These are phyloP conservation scores for silkworm (Bombyx mori) DNA, from an alignment of 1,140 invertebrate genomes.

Conservation along the genomic window ASM3026992v2 NC_085110.1:11133001-11133500, in stretches of 20 bases:
- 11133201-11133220: slow-evolving; percentile 57
- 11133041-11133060: slow-evolving; percentile 15
- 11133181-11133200: slow-evolving; percentile 65
- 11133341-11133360: slow-evolving; percentile 20
- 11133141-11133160: slow-evolving; percentile 41
- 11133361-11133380: no score
- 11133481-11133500: no score
- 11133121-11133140: slow-evolving; percentile 30
- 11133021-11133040: slow-evolving; percentile 19
- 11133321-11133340: slow-evolving; percentile 32
- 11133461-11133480: no score
- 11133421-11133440: no score
- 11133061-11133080: slow-evolving; percentile 21
- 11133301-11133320: slow-evolving; percentile 30
- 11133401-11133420: no score
- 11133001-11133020: slow-evolving; percentile 21
- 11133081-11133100: slow-evolving; percentile 16
- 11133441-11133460: no score
- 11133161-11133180: slow-evolving; percentile 47
- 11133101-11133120: slow-evolving; percentile 10
- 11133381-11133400: no score
- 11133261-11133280: slow-evolving; percentile 55
- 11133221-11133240: slow-evolving; percentile 40
- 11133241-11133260: slow-evolving; percentile 67
- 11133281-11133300: slow-evolving; percentile 33